These are phyloP conservation scores for Trachelipus rathkii DNA, from an alignment of 1,140 invertebrate genomes.

Conservation along the genomic window DNA sequence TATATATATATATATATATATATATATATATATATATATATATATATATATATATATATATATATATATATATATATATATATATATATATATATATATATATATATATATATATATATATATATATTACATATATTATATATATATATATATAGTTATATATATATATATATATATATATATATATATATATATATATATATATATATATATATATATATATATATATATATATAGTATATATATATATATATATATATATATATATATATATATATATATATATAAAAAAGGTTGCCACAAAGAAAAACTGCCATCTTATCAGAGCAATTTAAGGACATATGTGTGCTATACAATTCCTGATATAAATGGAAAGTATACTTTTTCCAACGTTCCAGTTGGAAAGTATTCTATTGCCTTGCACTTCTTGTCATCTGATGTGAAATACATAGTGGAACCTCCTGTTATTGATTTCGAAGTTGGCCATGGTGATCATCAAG, in stretches of 20 bases:
- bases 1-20: no score
- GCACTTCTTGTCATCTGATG: constrained; percentile 34
- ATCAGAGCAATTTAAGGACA: constrained; percentile 47
- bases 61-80: no score
- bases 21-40: no score
- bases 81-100: no score
- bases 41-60: no score
- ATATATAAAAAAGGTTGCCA: constrained; percentile 25
- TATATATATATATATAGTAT: neutral
- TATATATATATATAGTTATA: no score
- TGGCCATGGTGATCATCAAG: constrained; percentile 63
- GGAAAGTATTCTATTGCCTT: constrained; percentile 64
- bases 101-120: no score
- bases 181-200: neutral
- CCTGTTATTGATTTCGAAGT: constrained; percentile 64
- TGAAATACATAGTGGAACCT: constrained; percentile 60
- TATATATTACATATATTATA: no score
- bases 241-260: neutral
- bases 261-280: neutral
- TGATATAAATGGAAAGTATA: constrained; percentile 68
- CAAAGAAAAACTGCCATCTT: constrained; percentile 27
- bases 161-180: neutral
- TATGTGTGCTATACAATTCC: constrained; percentile 66
- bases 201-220: constrained; percentile 7
- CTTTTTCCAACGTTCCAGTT: constrained; percentile 69